Base-by-base conservation (phyloP, 2,888 invertebrate genomes). In the Philhelius pedissequus region DNA sequence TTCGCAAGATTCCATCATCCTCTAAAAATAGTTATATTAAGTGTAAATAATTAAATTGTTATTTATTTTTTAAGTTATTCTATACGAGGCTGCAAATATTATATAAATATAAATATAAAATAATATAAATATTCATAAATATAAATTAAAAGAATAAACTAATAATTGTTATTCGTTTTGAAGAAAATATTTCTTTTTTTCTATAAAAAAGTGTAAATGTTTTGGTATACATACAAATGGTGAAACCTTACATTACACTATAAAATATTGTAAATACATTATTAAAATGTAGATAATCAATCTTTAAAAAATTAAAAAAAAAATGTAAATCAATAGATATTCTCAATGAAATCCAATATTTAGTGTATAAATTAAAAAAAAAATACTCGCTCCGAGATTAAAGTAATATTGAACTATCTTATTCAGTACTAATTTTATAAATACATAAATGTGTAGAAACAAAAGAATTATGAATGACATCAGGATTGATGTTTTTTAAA, bases 1-100 rank as follows among this genome's bases (percentile, higher is more conserved):
- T 69, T 79, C 48, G 48, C 38, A 79, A 66, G 50, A 84, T 80
- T 84, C 75, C 84, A 80, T 68, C 60, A 52, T 60, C 58, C 52
- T 84, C 45, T 66, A 8, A 11, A 18, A 43, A 64, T 56, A 40
- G n/a, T 54, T 76, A 78, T 75, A 43, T 78, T 81, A 64, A 71
- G 71, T 84, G 84, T 84, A 84, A 68, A 84, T 84, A 84, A 48
- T 60, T 84, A 18, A 68, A 89, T 90, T 90, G 90, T 90, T 90
- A 90, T 91, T 90, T 91, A 90, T 91, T 90, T 89, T 89, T 89
- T 90, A 90, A 91, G 90, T 91, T 90, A 90, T 88, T 90, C 88
- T 90, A 2, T 43, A 90, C 87, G 90, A 91, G 91, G 91, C 91
- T 90, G 89, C 89, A 89, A 62, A 18, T 40, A 60, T 9, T n/a